Evolutionary conservation across 2,797 vertebrate genomes (phyloP).

Genomic region (Tympanoctomys barrerae): DNA sequence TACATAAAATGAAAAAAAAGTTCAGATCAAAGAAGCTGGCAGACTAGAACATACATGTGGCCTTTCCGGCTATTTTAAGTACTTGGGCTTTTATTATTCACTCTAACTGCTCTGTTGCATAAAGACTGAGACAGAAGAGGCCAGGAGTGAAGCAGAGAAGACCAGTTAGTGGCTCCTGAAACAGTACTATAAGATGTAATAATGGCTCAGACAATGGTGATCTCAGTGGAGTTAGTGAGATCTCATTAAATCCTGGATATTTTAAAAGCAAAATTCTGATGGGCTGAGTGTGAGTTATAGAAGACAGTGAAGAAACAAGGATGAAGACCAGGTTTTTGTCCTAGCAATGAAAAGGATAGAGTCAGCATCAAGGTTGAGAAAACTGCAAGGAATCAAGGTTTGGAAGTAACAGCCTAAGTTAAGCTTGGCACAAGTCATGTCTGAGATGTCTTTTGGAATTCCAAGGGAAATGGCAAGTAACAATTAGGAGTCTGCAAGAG

Average conservation of each 20-base stretch:
- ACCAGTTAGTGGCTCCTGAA: background rate
- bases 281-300: background rate
- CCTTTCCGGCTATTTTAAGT: background rate
- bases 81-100: conserved; percentile 2
- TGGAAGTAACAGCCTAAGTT: background rate
- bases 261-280: conserved; percentile 42
- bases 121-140: background rate
- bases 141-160: background rate
- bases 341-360: background rate
- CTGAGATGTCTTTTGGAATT: background rate
- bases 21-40: background rate
- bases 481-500: background rate
- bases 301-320: background rate
- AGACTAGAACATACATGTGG: background rate
- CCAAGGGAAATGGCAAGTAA: background rate
- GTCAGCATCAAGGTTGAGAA: background rate
- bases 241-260: background rate
- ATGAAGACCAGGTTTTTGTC: background rate
- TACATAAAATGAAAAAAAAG: too few relatives aligned
- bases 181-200: background rate
- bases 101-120: background rate
- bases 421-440: background rate
- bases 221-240: background rate
- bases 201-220: background rate
- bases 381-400: background rate